Percentiles rank a stretch among this genome's conserved stretches.
Conservation (phyloP, 2,797 vertebrate genomes). For the Phoebastria nigripes region DNA sequence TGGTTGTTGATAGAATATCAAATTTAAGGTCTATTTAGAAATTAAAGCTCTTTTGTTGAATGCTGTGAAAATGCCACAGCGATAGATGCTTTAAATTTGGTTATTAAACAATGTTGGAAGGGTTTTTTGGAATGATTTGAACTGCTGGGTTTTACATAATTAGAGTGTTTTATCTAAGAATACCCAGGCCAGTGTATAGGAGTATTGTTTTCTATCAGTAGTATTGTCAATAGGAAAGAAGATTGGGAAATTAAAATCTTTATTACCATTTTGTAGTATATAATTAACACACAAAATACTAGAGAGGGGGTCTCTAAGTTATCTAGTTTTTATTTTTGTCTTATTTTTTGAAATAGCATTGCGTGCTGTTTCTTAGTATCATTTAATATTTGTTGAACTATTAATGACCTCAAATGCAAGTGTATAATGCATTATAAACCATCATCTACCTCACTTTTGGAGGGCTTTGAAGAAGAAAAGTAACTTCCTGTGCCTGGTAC, state of each 20-base stretch:
- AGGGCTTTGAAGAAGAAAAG: neutral
- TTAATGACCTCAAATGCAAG: neutral
- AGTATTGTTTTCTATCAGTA: neutral
- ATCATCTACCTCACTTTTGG: neutral
- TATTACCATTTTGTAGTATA: neutral
- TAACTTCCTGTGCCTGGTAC: neutral
- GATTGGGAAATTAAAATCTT: neutral
- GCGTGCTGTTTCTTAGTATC: neutral
- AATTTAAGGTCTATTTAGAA: neutral
- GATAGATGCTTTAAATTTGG: neutral
- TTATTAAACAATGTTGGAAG: neutral
- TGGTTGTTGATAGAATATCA: neutral
- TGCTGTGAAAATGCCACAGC: neutral
- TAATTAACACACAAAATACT: neutral
- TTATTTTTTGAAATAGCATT: neutral
- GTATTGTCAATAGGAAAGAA: neutral
- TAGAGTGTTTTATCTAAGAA: neutral
- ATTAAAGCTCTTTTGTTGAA: neutral
- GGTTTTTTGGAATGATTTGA: neutral
- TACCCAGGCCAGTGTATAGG: neutral
- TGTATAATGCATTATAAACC: neutral
- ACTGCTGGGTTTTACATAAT: neutral
- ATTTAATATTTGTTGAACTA: neutral
- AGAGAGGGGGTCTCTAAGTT: neutral
- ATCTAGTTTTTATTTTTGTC: neutral